phyloP scores from a whole-genome alignment of 2,797 vertebrate genomes.

The Aplochiton taeniatus region DNA sequence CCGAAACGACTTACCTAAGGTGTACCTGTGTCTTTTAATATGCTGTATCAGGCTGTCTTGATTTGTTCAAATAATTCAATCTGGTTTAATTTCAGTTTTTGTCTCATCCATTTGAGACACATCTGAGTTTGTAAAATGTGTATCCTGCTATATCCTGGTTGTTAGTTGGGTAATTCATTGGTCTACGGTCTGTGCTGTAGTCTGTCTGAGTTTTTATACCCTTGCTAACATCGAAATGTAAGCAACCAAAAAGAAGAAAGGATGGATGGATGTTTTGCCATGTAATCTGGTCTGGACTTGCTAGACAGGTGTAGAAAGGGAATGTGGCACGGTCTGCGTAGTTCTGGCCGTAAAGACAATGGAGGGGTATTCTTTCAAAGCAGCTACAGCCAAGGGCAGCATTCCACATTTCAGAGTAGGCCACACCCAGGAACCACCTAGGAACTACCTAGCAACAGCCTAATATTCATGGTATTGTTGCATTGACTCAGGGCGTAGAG shows the following conservation, averaged over 20 bases:
- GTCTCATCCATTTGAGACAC: no score
- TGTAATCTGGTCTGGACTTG: background rate
- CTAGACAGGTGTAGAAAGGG: no score
- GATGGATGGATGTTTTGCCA: background rate
- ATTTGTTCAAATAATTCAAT: background rate
- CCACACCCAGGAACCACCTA: constrained; percentile 43
- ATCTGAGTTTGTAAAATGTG: no score
- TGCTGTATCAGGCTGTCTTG: background rate
- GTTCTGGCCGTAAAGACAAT: background rate
- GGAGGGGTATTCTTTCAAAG: constrained; percentile 8
- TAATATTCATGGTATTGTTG: constrained; percentile 15
- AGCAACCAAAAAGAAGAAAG: no score
- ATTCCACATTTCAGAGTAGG: constrained; percentile 55
- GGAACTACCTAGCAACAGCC: background rate
- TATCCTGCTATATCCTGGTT: no score
- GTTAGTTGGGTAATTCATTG: no score
- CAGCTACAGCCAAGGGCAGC: constrained; percentile 23
- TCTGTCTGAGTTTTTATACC: no score
- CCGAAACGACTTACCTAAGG: no score
- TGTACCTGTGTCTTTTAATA: no score
- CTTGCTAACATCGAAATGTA: no score
- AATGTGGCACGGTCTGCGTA: no score
- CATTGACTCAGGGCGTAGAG: constrained; percentile 21
- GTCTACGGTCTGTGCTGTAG: no score
- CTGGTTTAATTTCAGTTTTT: background rate